These are phyloP conservation scores for Melinaea menophilus DNA, from an alignment of 2,888 invertebrate species.

Conservation along the genomic window DNA sequence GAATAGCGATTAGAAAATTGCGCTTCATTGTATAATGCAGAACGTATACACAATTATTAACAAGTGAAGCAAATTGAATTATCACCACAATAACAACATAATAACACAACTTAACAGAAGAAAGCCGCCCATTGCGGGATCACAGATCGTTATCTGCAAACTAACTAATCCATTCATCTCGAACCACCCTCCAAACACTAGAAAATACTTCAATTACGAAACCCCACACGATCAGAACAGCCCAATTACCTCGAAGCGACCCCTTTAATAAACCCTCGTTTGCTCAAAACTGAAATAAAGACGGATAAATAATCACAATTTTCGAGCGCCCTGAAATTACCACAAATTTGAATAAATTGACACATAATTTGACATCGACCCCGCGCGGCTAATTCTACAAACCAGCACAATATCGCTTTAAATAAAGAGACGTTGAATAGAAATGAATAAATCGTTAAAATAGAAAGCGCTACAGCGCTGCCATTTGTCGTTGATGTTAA, in stretches of 20 bases:
- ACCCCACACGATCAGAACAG: constrained; percentile 63
- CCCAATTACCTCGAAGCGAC: constrained; percentile 66
- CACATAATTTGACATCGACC: constrained; percentile 57
- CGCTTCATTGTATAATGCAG: constrained; percentile 2
- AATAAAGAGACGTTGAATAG: constrained; percentile 17
- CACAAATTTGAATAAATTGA: constrained; percentile 71
- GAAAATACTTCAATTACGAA: constrained; percentile 70
- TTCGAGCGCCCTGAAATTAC: constrained; percentile 67
- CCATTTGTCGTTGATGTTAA: constrained; percentile 46
- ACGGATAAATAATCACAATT: constrained; percentile 68
- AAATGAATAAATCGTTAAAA: constrained; percentile 16
- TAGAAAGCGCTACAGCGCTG: constrained; percentile 43
- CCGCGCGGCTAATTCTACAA: constrained; percentile 40
- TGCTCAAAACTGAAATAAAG: constrained; percentile 65
- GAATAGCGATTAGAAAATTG: not conserved
- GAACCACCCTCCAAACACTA: constrained; percentile 62
- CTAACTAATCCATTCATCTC: constrained; percentile 70
- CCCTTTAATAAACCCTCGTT: constrained; percentile 69
- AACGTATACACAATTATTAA: constrained; percentile 10
- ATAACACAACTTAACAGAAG: constrained; percentile 33
- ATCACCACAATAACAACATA: constrained; percentile 30
- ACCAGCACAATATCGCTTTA: constrained; percentile 25
- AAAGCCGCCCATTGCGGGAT: constrained; percentile 38
- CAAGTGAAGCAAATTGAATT: constrained; percentile 29
- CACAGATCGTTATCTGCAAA: constrained; percentile 58